phyloP scores from a whole-genome alignment of 1,140 invertebrate species.

The Coenobita brevimanus region DNA sequence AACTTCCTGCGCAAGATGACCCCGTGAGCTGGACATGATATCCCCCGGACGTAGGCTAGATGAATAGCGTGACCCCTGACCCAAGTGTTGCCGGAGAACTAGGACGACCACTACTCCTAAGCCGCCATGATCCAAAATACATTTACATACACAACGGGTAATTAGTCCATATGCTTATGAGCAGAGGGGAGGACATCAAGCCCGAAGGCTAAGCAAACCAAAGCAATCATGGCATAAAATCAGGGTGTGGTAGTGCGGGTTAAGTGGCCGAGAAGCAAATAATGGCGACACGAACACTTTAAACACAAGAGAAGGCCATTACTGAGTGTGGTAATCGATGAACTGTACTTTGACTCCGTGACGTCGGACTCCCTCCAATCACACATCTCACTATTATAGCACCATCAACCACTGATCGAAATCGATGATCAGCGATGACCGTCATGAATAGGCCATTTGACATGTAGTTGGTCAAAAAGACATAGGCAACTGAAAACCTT shows the following conservation, averaged over 20 bases:
- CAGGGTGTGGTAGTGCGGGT: neutral
- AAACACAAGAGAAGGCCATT: neutral
- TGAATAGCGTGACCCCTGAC: no score
- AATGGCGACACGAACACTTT: neutral
- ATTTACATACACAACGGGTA: no score
- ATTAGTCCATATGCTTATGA: neutral
- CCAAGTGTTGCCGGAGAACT: no score
- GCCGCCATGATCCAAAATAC: no score
- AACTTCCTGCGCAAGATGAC: no score
- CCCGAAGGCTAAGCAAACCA: neutral
- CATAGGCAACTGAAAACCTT: no score
- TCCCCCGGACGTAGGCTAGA: no score
- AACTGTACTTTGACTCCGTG: neutral
- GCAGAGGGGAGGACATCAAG: neutral
- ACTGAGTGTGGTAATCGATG: conserved; percentile 15
- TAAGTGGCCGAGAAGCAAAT: neutral
- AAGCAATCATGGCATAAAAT: neutral
- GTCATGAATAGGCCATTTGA: no score
- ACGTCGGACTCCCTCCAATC: conserved; percentile 12
- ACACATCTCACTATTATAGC: conserved; percentile 5
- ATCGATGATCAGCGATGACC: no score
- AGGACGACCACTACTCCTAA: neutral
- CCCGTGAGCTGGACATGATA: no score
- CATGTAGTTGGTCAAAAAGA: no score
- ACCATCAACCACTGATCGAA: no score